phyloP scores from a whole-genome alignment of 2,888 invertebrate species.

The Callyntrura sp. region DNA sequence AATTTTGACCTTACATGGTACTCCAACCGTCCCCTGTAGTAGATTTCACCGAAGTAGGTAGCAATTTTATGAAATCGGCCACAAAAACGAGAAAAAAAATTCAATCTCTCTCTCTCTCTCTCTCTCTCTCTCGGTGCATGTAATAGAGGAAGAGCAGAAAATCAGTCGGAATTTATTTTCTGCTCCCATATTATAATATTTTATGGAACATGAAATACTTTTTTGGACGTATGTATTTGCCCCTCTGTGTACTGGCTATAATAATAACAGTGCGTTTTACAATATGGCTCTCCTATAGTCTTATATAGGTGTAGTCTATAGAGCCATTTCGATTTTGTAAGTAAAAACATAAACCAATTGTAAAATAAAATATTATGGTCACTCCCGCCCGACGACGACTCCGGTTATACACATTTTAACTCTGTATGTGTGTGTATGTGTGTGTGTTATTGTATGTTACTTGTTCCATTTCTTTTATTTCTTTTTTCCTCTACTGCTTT shows the following conservation, averaged over 20 bases:
- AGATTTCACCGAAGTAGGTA: background rate
- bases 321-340: background rate
- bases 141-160: background rate
- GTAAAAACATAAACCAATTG: slow-evolving; percentile 57
- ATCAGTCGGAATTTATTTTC: slow-evolving; percentile 7
- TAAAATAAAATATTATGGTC: slow-evolving; percentile 53
- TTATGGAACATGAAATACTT: slow-evolving; percentile 42
- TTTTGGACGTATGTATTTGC: background rate
- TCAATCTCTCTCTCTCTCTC: too few relatives aligned
- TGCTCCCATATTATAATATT: slow-evolving; percentile 8
- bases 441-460: background rate
- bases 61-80: background rate
- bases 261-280: background rate
- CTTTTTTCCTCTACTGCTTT: slow-evolving; percentile 52
- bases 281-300: background rate
- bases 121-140: too few relatives aligned
- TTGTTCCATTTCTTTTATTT: slow-evolving; percentile 30
- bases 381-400: slow-evolving; percentile 34
- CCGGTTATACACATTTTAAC: background rate
- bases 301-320: background rate
- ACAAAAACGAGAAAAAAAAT: background rate
- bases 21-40: background rate
- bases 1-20: too few relatives aligned
- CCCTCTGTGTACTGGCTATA: background rate
- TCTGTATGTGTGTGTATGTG: background rate